A percentile compares a stretch with the other conserved stretches of the same genome.
phyloP scores from a whole-genome alignment of 2,797 vertebrate species.

The Furcifer pardalis region DNA sequence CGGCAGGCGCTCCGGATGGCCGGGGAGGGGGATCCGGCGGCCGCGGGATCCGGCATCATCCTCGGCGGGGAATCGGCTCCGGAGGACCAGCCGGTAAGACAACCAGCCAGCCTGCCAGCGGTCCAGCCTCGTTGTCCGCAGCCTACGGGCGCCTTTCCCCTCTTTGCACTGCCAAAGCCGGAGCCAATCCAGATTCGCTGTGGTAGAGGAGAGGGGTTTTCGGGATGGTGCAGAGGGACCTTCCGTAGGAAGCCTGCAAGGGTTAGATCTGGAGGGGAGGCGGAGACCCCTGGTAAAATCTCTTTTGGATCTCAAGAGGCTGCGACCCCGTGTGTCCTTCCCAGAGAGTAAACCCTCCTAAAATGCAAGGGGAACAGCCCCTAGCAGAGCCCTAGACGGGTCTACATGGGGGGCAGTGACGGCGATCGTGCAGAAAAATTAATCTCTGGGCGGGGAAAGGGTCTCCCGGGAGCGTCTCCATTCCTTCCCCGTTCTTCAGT shows the following conservation, averaged over 20 bases:
- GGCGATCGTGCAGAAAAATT: neutral
- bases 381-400: no score
- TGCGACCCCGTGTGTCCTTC: neutral
- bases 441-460: neutral
- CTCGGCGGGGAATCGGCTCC: slow-evolving; percentile 51
- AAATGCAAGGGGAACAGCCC: neutral
- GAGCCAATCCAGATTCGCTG: slow-evolving; percentile 19
- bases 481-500: neutral
- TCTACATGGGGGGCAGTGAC: neutral
- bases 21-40: slow-evolving; percentile 54
- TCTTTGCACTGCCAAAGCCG: neutral
- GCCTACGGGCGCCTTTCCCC: no score
- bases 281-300: no score
- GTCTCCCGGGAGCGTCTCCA: neutral
- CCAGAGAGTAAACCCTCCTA: no score
- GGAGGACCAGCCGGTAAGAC: slow-evolving; percentile 69
- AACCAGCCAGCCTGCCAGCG: no score
- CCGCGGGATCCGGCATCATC: slow-evolving; percentile 37
- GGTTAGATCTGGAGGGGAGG: neutral
- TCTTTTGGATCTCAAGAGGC: neutral
- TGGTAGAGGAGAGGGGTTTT: neutral
- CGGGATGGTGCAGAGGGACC: no score
- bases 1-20: slow-evolving; percentile 83
- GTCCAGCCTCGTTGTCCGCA: slow-evolving; percentile 7
- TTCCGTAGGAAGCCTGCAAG: slow-evolving; percentile 6